Base-by-base conservation (phyloP, 2,888 invertebrate species). In the Maniola hyperantus region DNA sequence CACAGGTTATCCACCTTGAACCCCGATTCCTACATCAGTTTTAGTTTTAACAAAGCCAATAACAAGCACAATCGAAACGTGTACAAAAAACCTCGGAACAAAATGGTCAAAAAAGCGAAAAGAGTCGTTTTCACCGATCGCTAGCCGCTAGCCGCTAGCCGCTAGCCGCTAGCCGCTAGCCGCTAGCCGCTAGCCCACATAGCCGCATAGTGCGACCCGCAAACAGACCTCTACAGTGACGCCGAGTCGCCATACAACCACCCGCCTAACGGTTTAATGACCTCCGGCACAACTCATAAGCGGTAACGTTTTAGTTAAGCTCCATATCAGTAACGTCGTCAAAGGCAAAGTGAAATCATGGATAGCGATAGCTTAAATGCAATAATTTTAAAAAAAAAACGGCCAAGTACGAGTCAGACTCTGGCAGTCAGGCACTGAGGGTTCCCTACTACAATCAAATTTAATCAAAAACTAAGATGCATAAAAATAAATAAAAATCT, bases 201-300 rank as follows among this genome's bases (percentile, higher is more conserved):
- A 73, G 72, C 70, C 73, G 70, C n/a, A n/a, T n/a, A n/a, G n/a
- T n/a, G n/a, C 76, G 78, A 77, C 76, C 75, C 72, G 72, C 79
- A 79, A 82, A 79, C 78, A 79, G 77, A 80, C 78, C 72, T n/a
- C n/a, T 70, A 71, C 72, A 74, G 69, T 74, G 71, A 65, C 60
- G 64, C 70, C 73, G 72, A 72, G 54, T 7, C 33, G 51, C 33
- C 34, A 36, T 33, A 10, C 55, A 36, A 72, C 75, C 73, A 70
- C 64, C 66, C 68, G 66, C 66, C 70, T 85, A 84, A 85, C 85
- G 84, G 84, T 83, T 75, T 72, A 66, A 66, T 50, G 50, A 64
- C 54, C 60, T 50, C n/a, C 15, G 36, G 69, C 11, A 42, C 65
- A 60, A 67, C 59, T 0, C 26, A 71, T 48, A 34, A 64, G 73